phyloP scores from a whole-genome alignment of 2,113 vertebrate genomes.

The Taxidea taxus region DNA sequence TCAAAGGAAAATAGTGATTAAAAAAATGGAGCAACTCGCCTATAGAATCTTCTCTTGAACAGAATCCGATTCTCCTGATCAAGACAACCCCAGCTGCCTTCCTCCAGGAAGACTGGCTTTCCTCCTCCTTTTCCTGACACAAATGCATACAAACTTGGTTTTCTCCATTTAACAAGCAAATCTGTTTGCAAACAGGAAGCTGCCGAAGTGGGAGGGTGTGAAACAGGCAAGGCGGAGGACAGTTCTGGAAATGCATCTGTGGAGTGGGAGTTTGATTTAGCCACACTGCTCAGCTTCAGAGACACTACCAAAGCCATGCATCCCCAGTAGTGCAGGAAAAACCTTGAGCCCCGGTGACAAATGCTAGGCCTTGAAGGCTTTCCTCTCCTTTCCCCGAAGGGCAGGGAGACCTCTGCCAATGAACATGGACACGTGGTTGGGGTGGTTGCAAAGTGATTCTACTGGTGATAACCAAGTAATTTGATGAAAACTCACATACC shows the following conservation, averaged over 20 bases:
- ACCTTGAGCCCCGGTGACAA: background rate
- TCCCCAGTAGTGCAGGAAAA: background rate
- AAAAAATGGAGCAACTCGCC: background rate
- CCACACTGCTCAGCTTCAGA: background rate
- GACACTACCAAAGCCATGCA: background rate
- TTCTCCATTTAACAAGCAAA: conserved; percentile 71
- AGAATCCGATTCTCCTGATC: background rate
- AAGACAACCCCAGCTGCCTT: conserved; percentile 52
- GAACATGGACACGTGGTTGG: conserved; percentile 75
- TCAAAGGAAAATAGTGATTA: background rate
- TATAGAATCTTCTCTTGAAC: background rate
- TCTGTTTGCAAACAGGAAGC: conserved; percentile 71
- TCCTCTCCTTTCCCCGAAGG: conserved; percentile 44
- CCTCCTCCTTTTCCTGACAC: conserved; percentile 50
- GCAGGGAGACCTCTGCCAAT: conserved; percentile 66
- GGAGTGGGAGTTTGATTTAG: conserved; percentile 46
- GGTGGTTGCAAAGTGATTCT: conserved; percentile 80
- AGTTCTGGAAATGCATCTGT: conserved; percentile 40
- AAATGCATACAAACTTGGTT: conserved; percentile 56
- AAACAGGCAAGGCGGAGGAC: conserved; percentile 62
- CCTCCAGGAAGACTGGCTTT: conserved; percentile 36
- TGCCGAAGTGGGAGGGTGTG: conserved; percentile 72
- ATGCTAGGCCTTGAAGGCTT: background rate
- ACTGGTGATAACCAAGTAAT: conserved; percentile 81
- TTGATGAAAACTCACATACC: conserved; percentile 85